phyloP scores from a whole-genome alignment of 2,888 invertebrate genomes.

The Acrocyrtus sp. region DNA sequence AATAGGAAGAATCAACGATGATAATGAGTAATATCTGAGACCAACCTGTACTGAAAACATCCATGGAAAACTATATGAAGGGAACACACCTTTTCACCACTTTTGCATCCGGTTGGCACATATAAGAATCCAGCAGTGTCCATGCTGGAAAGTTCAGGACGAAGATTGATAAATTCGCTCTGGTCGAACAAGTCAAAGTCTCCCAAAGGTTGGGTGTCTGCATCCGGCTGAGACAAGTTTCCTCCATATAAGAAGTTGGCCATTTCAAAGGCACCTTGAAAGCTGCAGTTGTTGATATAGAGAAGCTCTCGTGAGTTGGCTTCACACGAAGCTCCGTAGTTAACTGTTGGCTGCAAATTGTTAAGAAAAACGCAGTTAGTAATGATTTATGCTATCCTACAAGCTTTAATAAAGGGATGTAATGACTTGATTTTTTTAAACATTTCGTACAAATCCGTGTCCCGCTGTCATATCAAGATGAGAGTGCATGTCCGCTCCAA shows the following conservation, averaged over 20 bases:
- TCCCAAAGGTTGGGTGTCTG: constrained; percentile 17
- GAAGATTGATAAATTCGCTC: constrained; percentile 54
- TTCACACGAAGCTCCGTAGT: constrained; percentile 63
- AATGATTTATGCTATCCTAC: background rate
- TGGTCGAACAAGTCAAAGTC: constrained; percentile 60
- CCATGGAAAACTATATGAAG: constrained; percentile 63
- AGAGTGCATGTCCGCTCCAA: constrained; percentile 48
- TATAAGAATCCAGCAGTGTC: constrained; percentile 55
- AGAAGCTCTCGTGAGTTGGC: constrained; percentile 33
- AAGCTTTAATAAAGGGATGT: no score
- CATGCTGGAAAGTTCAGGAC: constrained; percentile 55
- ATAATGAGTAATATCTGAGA: background rate
- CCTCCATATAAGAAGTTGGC: constrained; percentile 64
- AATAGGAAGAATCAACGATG: no score
- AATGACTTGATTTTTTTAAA: constrained; percentile 32
- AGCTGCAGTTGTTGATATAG: constrained; percentile 64
- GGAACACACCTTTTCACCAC: constrained; percentile 46
- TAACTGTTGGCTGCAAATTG: constrained; percentile 62
- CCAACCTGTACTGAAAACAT: constrained; percentile 59
- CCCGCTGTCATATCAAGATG: constrained; percentile 46
- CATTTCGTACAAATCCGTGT: constrained; percentile 60
- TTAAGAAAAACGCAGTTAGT: background rate
- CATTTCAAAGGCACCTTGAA: constrained; percentile 64
- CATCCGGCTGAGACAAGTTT: constrained; percentile 51
- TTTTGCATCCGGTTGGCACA: constrained; percentile 58